These are phyloP conservation scores for Sesia bembeciformis DNA, from an alignment of 2,888 invertebrate genomes.

Conservation along the genomic window DNA sequence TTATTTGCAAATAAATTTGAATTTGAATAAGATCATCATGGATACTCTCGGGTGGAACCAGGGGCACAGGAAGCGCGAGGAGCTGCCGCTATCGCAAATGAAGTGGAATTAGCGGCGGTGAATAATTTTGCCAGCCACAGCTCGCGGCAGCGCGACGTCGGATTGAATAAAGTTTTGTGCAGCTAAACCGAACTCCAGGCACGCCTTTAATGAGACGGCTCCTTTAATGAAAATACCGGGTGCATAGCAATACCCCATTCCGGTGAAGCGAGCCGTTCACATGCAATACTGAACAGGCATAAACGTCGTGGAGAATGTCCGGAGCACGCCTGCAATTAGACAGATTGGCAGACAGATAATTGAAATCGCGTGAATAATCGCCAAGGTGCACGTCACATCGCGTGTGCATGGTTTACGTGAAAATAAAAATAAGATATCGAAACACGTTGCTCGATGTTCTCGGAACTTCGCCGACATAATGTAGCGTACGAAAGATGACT, in stretches of 20 bases:
- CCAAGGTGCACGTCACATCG: conserved; percentile 41
- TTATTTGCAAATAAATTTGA: no score
- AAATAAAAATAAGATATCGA: conserved; percentile 32
- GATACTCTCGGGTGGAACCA: conserved; percentile 4
- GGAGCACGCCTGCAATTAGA: conserved; percentile 30
- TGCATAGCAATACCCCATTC: conserved; percentile 28
- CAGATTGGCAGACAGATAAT: conserved; percentile 43
- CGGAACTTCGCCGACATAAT: conserved; percentile 15
- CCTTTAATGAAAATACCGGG: conserved; percentile 66
- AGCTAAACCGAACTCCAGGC: conserved; percentile 39
- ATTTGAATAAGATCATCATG: neutral
- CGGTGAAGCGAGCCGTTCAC: conserved; percentile 3
- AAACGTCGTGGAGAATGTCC: conserved; percentile 5
- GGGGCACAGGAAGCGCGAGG: conserved; percentile 19
- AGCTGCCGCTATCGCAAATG: conserved; percentile 28
- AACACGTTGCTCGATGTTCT: conserved; percentile 23
- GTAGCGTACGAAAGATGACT: conserved; percentile 7
- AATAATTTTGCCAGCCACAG: conserved; percentile 37
- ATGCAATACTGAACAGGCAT: conserved; percentile 6
- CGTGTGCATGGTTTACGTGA: conserved; percentile 36
- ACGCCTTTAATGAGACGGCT: conserved; percentile 65
- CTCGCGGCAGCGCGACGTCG: conserved; percentile 29
- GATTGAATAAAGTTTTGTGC: conserved; percentile 59
- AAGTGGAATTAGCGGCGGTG: conserved; percentile 38
- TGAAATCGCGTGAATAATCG: conserved; percentile 41